Base-by-base conservation (phyloP, 2,797 vertebrate species). In the Rachycentron canadum region DNA sequence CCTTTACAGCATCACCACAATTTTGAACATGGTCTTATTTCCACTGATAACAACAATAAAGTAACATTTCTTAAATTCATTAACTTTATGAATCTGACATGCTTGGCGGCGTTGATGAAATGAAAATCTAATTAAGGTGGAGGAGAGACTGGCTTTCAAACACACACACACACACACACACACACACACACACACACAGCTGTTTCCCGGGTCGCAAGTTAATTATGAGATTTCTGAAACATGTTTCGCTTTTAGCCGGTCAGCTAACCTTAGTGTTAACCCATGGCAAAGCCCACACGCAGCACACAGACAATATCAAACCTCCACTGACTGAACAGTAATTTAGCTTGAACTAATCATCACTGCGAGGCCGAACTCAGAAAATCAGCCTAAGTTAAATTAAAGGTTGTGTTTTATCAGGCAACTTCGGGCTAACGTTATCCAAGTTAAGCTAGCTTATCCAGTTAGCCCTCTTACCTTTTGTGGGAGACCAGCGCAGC, bases 381-480 rank as follows among this genome's bases (percentile, higher is more conserved):
- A 26, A 1, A 32, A 30, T 0, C 5, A 36, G 5, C 7, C n/a
- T 2, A 1, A 3, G 5, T 60, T 26, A 0, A 26, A 2, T 41
- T 19, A 61, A 68, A 67, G 7, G 17, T 32, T 43, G 25, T 23
- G 25, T 23, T 63, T 82, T 38, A 30, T 1, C 8, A 0, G 3
- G 2, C 2, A 64, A 50, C 32, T 14, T 49, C 25, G 7, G 21
- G 56, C 43, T 73, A 76, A 64, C 56, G 17, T 62, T 32, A 69
- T 36, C 57, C 14, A 71, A 63, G 59, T 81, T 57, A 60, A 84
- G 73, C 83, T 81, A 82, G 77, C 64, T 78, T 68, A 66, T 75
- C 72, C 69, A 52, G 65, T 75, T 80, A 80, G 81, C 83, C 45
- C 52, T 76, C 93, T 93, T 91, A 95, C 94, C 94, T 89, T 93